Evolutionary conservation across 2,797 vertebrate genomes (phyloP), one percentile per base, ranked within the genome.

Genomic region (Eremophila alpestris): DNA sequence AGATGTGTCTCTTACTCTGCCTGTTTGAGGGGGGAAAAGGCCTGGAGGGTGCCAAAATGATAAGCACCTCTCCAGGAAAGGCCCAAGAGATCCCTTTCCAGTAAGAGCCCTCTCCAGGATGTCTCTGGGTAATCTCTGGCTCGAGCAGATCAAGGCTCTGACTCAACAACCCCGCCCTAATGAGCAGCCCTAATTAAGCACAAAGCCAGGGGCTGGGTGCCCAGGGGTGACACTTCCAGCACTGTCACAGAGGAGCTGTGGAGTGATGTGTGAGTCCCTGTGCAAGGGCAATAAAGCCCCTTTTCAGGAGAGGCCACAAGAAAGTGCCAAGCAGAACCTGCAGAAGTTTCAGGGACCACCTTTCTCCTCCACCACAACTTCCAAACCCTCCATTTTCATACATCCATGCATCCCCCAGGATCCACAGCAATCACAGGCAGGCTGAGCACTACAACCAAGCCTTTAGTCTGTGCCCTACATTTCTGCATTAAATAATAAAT

Each of bases 401-500:
- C 13, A 1, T 1, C 2, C 1, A 6, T 18, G 83, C 3, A 20
- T 83, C 79, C 94, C 92, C 9, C 73, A 93, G 91, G 92, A 93
- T 88, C 87, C 92, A 76, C 65, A 93, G 94, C 77, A 93, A 95
- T 90, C 94, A 60, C 73, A 83, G 87, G 54, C 94, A 88, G 76
- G 79, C 59, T 78, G 73, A 79, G 11, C 34, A 48, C 79, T 15
- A 63, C 0, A 5, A 94, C 41, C 82, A 20, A 90, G 84, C 79
- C 92, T 85, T 71, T 13, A 78, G 79, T 86, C 91, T 64, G 82
- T 90, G 89, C 15, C 94, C 96, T 95, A 96, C 76, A 95, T 94
- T 96, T 94, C 87, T 90, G 82, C 95, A 89, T 95, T 96, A 96
- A 96, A 96, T 95, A 95, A 95, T 96, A 97, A 94, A 95, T 94